Evolutionary conservation across 2,797 vertebrate genomes (phyloP).

Genomic region (Phylloscopus collybita): DNA sequence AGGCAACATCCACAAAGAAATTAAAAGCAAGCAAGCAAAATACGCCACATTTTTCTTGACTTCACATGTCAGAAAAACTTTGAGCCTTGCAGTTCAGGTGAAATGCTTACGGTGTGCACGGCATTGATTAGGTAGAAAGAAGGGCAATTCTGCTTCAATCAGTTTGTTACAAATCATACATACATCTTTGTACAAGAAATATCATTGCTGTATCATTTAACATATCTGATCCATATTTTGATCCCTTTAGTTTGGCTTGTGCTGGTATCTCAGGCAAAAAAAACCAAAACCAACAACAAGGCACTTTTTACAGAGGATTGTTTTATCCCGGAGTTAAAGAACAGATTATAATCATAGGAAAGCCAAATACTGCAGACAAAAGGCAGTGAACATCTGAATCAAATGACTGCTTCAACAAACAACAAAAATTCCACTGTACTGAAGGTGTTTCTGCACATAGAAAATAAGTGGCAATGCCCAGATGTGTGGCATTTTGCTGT

Average conservation of each 20-base stretch:
- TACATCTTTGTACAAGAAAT: not conserved
- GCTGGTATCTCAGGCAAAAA: not conserved
- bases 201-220: not conserved
- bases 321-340: not conserved
- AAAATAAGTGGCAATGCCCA: not conserved
- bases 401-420: not conserved
- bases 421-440: not conserved
- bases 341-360: not conserved
- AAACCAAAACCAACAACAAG: not conserved
- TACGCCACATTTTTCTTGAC: not conserved
- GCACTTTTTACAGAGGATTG: not conserved
- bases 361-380: not conserved
- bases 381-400: not conserved
- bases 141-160: not conserved
- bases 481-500: not conserved
- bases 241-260: not conserved
- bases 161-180: not conserved
- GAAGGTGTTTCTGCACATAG: not conserved
- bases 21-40: not conserved
- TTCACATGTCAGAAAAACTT: not conserved
- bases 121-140: not conserved
- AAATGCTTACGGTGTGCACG: not conserved
- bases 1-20: not conserved
- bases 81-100: not conserved
- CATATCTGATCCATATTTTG: not conserved